phyloP scores from a whole-genome alignment of 2,113 vertebrate genomes.

The Chlorodrepanis virens region DNA sequence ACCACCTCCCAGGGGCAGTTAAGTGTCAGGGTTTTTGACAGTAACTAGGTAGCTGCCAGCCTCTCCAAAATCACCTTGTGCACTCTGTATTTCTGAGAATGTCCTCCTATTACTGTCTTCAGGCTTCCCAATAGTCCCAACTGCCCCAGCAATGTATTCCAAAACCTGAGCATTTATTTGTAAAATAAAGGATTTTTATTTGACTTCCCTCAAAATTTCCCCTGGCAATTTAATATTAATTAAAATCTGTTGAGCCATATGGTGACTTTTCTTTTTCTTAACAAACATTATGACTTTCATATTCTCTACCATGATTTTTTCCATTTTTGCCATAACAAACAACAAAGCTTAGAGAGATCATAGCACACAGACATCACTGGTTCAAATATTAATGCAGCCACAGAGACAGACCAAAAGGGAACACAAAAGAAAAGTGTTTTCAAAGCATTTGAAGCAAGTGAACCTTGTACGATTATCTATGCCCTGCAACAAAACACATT shows the following conservation, averaged over 20 bases:
- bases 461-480: background rate
- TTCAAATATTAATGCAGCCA: background rate
- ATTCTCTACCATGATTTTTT: background rate
- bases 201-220: constrained; percentile 18
- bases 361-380: background rate
- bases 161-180: constrained; percentile 24
- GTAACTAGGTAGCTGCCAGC: background rate
- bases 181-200: constrained; percentile 43
- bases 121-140: background rate
- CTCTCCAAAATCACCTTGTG: background rate
- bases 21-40: background rate
- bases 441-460: background rate
- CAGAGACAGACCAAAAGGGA: background rate
- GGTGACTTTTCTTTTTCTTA: constrained; percentile 34
- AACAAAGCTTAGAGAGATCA: background rate
- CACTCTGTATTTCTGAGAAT: background rate
- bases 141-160: background rate
- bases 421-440: background rate
- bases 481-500: background rate
- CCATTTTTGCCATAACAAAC: constrained; percentile 35
- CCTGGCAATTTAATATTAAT: constrained; percentile 41
- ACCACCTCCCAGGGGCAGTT: background rate
- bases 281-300: constrained; percentile 42
- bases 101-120: background rate
- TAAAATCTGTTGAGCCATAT: constrained; percentile 59